A percentile compares a stretch with the other conserved stretches of the same genome.
Conservation (phyloP, 1,140 invertebrate genomes). For the Brachionus koreanus region DNA sequence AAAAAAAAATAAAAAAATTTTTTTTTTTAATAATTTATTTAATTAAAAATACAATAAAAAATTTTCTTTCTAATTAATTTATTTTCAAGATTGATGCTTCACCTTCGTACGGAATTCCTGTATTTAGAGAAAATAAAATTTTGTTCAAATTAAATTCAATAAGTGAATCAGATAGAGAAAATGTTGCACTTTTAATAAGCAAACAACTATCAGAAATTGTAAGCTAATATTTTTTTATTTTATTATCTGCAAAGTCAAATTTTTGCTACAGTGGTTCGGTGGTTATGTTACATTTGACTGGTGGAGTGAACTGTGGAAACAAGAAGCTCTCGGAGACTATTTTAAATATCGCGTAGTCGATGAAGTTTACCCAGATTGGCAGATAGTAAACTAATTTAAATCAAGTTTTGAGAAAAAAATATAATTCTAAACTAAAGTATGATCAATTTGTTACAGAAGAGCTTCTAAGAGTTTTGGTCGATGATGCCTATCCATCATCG, state of each 20-base stretch:
- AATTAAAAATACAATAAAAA: too few species aligned
- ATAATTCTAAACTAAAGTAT: background rate
- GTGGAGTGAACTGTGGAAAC: slow-evolving; percentile 43
- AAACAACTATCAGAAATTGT: slow-evolving; percentile 42
- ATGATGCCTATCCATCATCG: slow-evolving; percentile 22
- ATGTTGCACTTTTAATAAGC: slow-evolving; percentile 31
- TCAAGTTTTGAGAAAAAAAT: background rate
- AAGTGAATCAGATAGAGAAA: slow-evolving; percentile 24
- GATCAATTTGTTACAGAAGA: slow-evolving; percentile 27
- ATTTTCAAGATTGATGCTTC: background rate
- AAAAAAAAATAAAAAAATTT: too few species aligned
- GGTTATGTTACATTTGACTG: slow-evolving; percentile 26
- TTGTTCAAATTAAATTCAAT: background rate
- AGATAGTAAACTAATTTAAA: slow-evolving; percentile 16
- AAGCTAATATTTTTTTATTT: background rate
- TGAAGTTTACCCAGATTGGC: background rate
- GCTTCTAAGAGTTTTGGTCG: background rate
- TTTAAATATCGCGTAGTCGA: slow-evolving; percentile 20
- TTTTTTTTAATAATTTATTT: too few species aligned
- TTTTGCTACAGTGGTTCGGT: slow-evolving; percentile 37
- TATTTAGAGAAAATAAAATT: slow-evolving; percentile 26
- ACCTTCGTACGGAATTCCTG: background rate
- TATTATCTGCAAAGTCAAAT: background rate
- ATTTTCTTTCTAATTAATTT: too few species aligned
- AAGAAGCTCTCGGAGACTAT: slow-evolving; percentile 38